Conservation (phyloP, 2,797 vertebrate genomes). For the Apogon talboti region DNA sequence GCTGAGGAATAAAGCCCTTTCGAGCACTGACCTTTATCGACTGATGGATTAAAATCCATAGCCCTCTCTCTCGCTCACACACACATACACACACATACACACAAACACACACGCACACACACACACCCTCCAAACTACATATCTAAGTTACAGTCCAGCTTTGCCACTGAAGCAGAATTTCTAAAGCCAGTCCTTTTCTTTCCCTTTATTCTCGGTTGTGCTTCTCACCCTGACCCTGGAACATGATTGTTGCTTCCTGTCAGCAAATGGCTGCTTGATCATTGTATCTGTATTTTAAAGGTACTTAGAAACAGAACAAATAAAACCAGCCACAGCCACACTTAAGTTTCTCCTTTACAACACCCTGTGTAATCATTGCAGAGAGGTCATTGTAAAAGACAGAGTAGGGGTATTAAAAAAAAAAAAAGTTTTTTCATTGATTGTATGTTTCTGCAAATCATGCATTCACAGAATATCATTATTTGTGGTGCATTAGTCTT, state of each 20-base stretch:
- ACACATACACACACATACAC: slow-evolving; percentile 6
- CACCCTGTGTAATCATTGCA: neutral
- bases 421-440: too few relatives aligned
- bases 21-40: slow-evolving; percentile 86
- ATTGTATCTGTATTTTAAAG: slow-evolving; percentile 26
- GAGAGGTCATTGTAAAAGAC: neutral
- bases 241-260: slow-evolving; percentile 46
- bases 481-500: too few relatives aligned
- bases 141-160: slow-evolving; percentile 82
- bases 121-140: slow-evolving; percentile 70
- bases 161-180: slow-evolving; percentile 62
- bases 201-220: slow-evolving; percentile 46
- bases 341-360: neutral
- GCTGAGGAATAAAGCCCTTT: slow-evolving; percentile 87
- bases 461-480: too few relatives aligned
- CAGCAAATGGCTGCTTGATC: slow-evolving; percentile 35
- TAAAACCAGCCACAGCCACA: slow-evolving; percentile 10
- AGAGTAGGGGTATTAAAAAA: neutral
- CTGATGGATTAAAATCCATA: slow-evolving; percentile 84
- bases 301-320: slow-evolving; percentile 26
- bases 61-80: slow-evolving; percentile 39
- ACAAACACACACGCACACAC: neutral
- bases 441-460: too few relatives aligned
- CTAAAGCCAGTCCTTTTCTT: slow-evolving; percentile 61
- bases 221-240: slow-evolving; percentile 48